Evolutionary conservation across 2,113 vertebrate genomes (phyloP).

Genomic region (Ahaetulla prasina): DNA sequence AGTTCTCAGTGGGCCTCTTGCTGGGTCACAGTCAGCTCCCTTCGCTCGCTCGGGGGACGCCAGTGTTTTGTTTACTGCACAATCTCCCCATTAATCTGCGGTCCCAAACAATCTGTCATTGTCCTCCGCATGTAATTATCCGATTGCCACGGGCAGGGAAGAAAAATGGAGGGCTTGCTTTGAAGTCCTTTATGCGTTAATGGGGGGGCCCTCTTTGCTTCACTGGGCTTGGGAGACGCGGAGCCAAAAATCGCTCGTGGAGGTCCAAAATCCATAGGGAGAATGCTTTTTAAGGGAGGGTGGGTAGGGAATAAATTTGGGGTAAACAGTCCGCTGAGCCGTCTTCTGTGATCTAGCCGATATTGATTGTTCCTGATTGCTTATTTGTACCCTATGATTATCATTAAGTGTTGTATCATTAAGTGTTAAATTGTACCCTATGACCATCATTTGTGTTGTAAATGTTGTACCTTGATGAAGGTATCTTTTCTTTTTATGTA

Average conservation of each 20-base stretch:
- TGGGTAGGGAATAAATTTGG: no score
- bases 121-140: slow-evolving; percentile 25
- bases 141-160: slow-evolving; percentile 21
- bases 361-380: no score
- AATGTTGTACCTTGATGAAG: no score
- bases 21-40: not conserved
- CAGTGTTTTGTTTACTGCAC: slow-evolving; percentile 37
- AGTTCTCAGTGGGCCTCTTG: not conserved
- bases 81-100: slow-evolving; percentile 27
- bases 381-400: no score
- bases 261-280: not conserved
- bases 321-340: no score
- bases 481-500: no score
- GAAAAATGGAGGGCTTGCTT: not conserved
- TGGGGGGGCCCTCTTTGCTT: not conserved
- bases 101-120: slow-evolving; percentile 14
- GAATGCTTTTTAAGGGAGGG: not conserved
- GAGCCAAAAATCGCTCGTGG: not conserved
- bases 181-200: slow-evolving; percentile 3
- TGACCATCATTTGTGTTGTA: no score
- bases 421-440: no score
- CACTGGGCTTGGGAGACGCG: not conserved
- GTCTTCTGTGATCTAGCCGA: not conserved
- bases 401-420: no score
- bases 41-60: slow-evolving; percentile 10